Base-by-base conservation (phyloP, 1,140 invertebrate species). In the Drosophila asahinai region DNA sequence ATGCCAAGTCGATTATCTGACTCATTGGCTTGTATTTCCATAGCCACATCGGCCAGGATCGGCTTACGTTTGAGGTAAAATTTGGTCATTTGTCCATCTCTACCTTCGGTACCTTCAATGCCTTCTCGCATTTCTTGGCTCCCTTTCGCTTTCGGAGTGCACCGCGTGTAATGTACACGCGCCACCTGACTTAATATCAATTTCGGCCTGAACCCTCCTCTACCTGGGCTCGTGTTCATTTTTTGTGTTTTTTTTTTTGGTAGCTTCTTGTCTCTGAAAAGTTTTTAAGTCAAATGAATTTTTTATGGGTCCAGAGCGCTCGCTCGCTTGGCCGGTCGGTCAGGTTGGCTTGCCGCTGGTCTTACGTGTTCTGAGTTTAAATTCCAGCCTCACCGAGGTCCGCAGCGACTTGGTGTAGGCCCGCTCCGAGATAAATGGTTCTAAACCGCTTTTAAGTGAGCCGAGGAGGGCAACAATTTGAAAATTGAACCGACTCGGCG, bases 271-370 rank as follows among this genome's bases (percentile, higher is more conserved):
- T 84, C 74, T 79, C 68, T 73, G 49, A 55, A 62, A 87, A 79
- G 81, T 91, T 91, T 81, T 91, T 75, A 87, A 91, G 83, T 78
- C 78, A 75, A 91, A 86, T 91, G 87, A 87, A 91, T 91, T 91
- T 91, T 91, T 91, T 91, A 91, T 91, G 80, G 64, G 71, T 84
- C 52, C 74, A 61, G 55, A 63, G 70, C 63, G 40, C 48, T 43
- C 30, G 19, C 33, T 19, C 51, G 11, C 49, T 38, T 17, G 52
- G 33, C 36, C 14, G 52, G 52, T 55, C 22, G 62, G 82, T 19
- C 51, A 54, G 51, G 66, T 52, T 80, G 62, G 63, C 47, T 64
- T 49, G 72, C 61, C 42, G 48, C 49, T 36, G 67, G 30, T 43
- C 33, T 71, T 72, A 72, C 81, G 81, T 83, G 81, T 84, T 71